Evolutionary conservation across 2,113 vertebrate species (phyloP).

Genomic region (Myanophis thanlyinensis): DNA sequence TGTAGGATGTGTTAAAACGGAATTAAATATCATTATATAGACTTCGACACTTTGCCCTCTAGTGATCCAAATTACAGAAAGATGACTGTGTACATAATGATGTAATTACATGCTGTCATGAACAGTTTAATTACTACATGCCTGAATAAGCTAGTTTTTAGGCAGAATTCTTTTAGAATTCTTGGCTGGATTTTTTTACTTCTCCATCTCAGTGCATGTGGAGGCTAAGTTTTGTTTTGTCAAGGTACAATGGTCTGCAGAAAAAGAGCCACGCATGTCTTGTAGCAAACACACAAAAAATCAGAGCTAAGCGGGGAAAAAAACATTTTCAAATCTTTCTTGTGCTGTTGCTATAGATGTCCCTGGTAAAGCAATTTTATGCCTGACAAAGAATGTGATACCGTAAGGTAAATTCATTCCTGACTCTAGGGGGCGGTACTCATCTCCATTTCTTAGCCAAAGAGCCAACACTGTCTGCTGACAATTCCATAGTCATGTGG

Average conservation of each 20-base stretch:
- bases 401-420: no score
- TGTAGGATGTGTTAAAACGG: constrained; percentile 57
- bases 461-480: no score
- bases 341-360: neutral
- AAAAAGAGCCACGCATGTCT: neutral
- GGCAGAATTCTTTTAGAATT: constrained; percentile 24
- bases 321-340: neutral
- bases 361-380: neutral
- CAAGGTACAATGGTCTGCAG: constrained; percentile 12
- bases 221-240: neutral
- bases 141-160: constrained; percentile 33
- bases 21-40: constrained; percentile 69
- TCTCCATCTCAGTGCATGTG: constrained; percentile 37
- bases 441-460: no score
- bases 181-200: constrained; percentile 44
- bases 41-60: constrained; percentile 72
- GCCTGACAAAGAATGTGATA: neutral
- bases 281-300: constrained; percentile 1
- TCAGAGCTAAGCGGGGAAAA: neutral
- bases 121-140: constrained; percentile 76
- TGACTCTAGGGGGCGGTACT: no score
- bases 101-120: constrained; percentile 77
- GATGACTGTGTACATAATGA: constrained; percentile 67
- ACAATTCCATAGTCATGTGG: no score
- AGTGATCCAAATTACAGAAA: constrained; percentile 72